Percentiles rank a stretch among this genome's conserved stretches.
These are phyloP conservation scores for Cyprinodon variegatus DNA, from an alignment of 2,113 vertebrate species.

Conservation along the genomic window DNA sequence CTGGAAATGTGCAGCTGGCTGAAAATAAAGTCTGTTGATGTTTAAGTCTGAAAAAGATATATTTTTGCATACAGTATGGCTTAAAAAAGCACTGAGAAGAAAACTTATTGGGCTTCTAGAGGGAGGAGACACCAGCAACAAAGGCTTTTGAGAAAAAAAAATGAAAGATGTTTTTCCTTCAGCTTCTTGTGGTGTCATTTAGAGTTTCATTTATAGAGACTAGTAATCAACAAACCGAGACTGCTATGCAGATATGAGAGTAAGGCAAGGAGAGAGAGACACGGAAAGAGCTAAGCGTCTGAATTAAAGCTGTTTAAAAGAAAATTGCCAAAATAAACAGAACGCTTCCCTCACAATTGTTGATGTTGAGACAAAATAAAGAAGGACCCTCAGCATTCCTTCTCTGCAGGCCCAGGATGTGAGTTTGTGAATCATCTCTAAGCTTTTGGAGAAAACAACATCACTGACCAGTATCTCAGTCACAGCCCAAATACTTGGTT, in stretches of 20 bases:
- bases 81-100: background rate
- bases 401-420: conserved; percentile 37
- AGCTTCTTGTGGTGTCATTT: background rate
- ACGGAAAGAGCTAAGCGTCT: conserved; percentile 32
- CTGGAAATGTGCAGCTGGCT: too few species aligned
- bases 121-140: conserved; percentile 25
- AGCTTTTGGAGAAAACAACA: conserved; percentile 29
- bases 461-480: conserved; percentile 8
- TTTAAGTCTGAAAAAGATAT: too few species aligned
- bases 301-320: conserved; percentile 45
- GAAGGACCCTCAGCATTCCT: conserved; percentile 62
- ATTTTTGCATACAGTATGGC: too few species aligned
- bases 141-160: conserved; percentile 51
- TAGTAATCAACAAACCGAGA: conserved; percentile 2
- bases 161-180: conserved; percentile 39
- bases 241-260: conserved; percentile 1
- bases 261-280: conserved; percentile 15
- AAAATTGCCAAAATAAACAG: conserved; percentile 49
- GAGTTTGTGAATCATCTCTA: background rate
- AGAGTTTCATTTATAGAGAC: background rate
- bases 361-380: conserved; percentile 20
- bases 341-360: conserved; percentile 12
- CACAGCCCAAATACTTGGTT: conserved; percentile 12
- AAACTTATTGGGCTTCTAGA: conserved; percentile 7
- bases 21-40: too few species aligned